A percentile compares a stretch with the other conserved stretches of the same genome.
These are phyloP conservation scores for Drosophila neutralis DNA, from an alignment of 2,888 invertebrate genomes.

Conservation along the genomic window DNA sequence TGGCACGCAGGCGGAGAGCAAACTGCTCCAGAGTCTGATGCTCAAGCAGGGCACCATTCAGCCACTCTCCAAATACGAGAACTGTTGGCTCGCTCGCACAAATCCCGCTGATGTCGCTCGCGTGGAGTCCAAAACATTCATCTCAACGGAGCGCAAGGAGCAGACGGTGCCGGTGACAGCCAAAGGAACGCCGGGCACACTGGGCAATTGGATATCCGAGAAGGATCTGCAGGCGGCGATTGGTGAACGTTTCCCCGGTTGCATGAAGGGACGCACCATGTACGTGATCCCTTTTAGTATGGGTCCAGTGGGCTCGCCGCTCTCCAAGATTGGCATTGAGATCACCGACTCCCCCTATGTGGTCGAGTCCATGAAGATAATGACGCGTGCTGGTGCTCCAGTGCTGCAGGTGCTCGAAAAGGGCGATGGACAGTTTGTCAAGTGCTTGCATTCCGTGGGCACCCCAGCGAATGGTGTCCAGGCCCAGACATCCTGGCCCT, in stretches of 20 bases:
- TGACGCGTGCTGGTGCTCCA: conserved; percentile 94
- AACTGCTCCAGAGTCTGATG: conserved; percentile 90
- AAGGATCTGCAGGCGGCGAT: conserved; percentile 92
- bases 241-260: conserved; percentile 93
- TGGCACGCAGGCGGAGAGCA: conserved; percentile 93
- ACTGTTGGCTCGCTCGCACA: conserved; percentile 97
- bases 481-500: conserved; percentile 94
- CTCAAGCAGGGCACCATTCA: conserved; percentile 92
- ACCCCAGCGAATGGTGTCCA: conserved; percentile 87
- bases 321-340: conserved; percentile 98
- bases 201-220: conserved; percentile 97
- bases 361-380: conserved; percentile 97
- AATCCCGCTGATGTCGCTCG: conserved; percentile 99
- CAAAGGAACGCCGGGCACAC: conserved; percentile 91
- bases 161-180: conserved; percentile 93
- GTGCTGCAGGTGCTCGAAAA: conserved; percentile 86
- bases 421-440: conserved; percentile 89
- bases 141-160: conserved; percentile 92
- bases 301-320: conserved; percentile 98
- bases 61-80: conserved; percentile 93
- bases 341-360: conserved; percentile 99
- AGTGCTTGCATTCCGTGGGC: conserved; percentile 98
- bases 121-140: conserved; percentile 98
- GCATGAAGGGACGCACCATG: conserved; percentile 97
- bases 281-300: conserved; percentile 99